Evolutionary conservation across 2,888 invertebrate species (phyloP).

Genomic region (Cyaniris semiargus): DNA sequence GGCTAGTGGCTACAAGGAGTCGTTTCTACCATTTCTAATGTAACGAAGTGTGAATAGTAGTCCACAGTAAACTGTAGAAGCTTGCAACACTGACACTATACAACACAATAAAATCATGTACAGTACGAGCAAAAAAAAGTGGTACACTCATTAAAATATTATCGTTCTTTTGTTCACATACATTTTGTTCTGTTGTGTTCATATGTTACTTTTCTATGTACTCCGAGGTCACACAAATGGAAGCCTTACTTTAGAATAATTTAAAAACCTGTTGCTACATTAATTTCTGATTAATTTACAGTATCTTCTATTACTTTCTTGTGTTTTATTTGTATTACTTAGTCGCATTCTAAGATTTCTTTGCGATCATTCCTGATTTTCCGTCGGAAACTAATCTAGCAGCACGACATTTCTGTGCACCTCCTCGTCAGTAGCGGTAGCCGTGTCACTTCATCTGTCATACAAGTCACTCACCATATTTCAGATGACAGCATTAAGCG

Average conservation of each 20-base stretch:
- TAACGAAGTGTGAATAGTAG: slow-evolving; percentile 59
- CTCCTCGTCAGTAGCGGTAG: slow-evolving; percentile 60
- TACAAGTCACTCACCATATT: slow-evolving; percentile 75
- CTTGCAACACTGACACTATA: slow-evolving; percentile 71
- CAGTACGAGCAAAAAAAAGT: slow-evolving; percentile 43
- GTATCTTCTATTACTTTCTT: neutral
- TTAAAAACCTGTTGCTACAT: slow-evolving; percentile 19
- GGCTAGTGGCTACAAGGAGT: slow-evolving; percentile 40
- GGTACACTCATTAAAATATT: slow-evolving; percentile 52
- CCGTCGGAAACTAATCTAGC: neutral
- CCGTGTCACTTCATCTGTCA: slow-evolving; percentile 66
- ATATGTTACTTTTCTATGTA: slow-evolving; percentile 42
- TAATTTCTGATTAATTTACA: neutral
- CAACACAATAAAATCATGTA: slow-evolving; percentile 54
- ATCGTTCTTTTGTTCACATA: slow-evolving; percentile 43
- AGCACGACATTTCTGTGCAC: slow-evolving; percentile 51
- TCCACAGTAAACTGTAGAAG: slow-evolving; percentile 64
- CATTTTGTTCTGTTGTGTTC: slow-evolving; percentile 46
- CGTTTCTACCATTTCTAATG: slow-evolving; percentile 51
- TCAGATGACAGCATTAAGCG: slow-evolving; percentile 89
- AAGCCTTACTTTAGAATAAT: neutral
- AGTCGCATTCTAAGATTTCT: neutral
- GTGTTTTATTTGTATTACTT: neutral
- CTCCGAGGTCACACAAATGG: slow-evolving; percentile 44
- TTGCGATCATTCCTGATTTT: neutral